Base-by-base conservation (phyloP, 2,113 vertebrate species). In the Ceuthmochares aereus region DNA sequence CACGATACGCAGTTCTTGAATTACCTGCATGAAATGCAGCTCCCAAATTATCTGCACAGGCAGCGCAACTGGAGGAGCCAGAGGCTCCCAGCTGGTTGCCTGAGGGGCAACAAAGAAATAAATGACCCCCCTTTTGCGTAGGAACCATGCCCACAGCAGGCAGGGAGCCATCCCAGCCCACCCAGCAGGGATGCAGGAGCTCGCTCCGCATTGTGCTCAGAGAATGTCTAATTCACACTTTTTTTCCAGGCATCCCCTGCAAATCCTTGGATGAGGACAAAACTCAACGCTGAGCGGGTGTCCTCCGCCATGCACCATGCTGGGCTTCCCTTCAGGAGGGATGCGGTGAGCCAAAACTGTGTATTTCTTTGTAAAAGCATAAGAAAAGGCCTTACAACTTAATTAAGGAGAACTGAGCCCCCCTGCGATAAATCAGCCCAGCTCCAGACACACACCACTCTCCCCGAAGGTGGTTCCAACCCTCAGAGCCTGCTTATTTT, bases 191-290 rank as follows among this genome's bases (percentile, higher is more conserved):
- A 37, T 27, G 1, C 42, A 14, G 88, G 70, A 89, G 88, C 75
- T 88, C 55, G 0, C 54, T 64, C 75, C 1, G 19, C 90, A 85
- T 80, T 70, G 32, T 67, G 76, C 68, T 94, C 42, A 1, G 56
- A 81, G 91, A 96, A 96, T 26, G 87, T 77, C 87, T 95, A 93
- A 94, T 93, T 96, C 95, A 94, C 6, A 26, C 69, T 72, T 21
- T 67, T 18, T 67, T 67, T 12, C 87, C 81, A 95, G 81, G 84
- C 95, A 89, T 93, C 87, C 90, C 84, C 67, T 62, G 83, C 60
- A 90, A 76, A 96, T 80, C 86, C 94, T 89, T 69, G 73, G 91
- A 90, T 81, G 86, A 93, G 89, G 86, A 91, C 86, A 84, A 14
- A 67, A 29, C 94, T 90, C 55, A 30, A 29, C 94, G 92, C 88